phyloP scores from a whole-genome alignment of 2,888 invertebrate genomes.

The Epirrhoe tristata region DNA sequence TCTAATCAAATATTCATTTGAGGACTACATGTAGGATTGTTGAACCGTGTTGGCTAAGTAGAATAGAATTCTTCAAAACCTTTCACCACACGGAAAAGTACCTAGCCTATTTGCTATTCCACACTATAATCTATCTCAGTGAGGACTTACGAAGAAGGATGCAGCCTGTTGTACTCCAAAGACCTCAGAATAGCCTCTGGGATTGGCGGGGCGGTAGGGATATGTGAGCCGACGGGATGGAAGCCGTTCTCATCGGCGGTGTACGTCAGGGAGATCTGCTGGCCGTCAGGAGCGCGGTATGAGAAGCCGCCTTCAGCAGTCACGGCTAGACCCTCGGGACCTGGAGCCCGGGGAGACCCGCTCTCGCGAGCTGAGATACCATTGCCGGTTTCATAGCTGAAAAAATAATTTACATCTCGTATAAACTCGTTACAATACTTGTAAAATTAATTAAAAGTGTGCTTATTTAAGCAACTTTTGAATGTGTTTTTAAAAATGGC shows the following conservation, averaged over 20 bases:
- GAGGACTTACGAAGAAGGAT: constrained; percentile 65
- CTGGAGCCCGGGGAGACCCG: constrained; percentile 80
- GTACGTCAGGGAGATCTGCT: constrained; percentile 86
- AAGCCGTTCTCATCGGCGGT: constrained; percentile 89
- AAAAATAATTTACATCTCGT: constrained; percentile 7
- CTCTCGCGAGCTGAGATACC: constrained; percentile 86
- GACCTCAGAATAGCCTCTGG: constrained; percentile 83
- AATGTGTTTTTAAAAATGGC: not conserved
- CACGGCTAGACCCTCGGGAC: constrained; percentile 75
- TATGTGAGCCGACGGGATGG: constrained; percentile 85
- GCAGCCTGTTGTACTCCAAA: constrained; percentile 68
- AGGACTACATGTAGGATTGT: not conserved
- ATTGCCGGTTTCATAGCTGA: constrained; percentile 86
- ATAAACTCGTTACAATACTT: not conserved
- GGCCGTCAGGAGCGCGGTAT: constrained; percentile 87
- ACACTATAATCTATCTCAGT: no score
- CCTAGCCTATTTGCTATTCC: no score
- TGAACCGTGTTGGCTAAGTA: no score
- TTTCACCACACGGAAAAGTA: no score
- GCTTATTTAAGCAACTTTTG: not conserved
- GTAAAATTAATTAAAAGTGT: not conserved
- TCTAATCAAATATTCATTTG: no score
- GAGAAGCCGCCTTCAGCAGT: constrained; percentile 87
- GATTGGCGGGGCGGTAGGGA: constrained; percentile 85
- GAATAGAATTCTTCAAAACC: no score